Conservation (phyloP, 1,140 invertebrate species). For the Zaprionus ghesquierei region DNA sequence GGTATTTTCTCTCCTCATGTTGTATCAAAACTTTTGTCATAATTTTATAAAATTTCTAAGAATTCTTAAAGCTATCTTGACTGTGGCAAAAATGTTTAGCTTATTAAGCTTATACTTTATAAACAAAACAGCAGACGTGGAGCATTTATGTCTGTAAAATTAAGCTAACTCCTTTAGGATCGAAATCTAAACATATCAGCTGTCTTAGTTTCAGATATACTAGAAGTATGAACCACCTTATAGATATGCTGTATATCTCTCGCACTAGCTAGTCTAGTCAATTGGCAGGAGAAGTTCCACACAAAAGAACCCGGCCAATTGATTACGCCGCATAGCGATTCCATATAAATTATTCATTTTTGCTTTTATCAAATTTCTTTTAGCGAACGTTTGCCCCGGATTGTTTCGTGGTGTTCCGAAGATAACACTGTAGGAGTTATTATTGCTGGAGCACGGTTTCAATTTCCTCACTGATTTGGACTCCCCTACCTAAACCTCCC, state of each 20-base stretch:
- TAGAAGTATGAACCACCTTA: too few species aligned
- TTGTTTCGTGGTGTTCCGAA: conserved; percentile 23
- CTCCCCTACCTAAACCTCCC: not conserved
- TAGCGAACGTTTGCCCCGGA: conserved; percentile 5
- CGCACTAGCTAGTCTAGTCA: too few species aligned
- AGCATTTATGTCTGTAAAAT: conserved; percentile 8
- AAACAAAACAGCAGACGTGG: not conserved
- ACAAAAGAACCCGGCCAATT: conserved; percentile 19
- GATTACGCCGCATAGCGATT: not conserved
- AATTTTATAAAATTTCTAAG: conserved; percentile 23
- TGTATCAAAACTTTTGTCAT: conserved; percentile 30
- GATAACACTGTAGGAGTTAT: conserved; percentile 55
- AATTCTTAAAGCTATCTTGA: conserved; percentile 11
- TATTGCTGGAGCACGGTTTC: conserved; percentile 45
- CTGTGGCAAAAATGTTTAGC: conserved; percentile 5
- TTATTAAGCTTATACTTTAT: not conserved
- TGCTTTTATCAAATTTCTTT: conserved; percentile 35
- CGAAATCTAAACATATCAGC: too few species aligned
- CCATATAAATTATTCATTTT: conserved; percentile 38
- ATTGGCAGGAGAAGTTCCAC: not conserved
- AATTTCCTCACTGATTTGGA: conserved; percentile 44
- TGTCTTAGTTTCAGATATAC: too few species aligned
- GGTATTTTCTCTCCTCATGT: conserved; percentile 3
- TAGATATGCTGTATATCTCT: not conserved
- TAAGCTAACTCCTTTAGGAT: not conserved